Evolutionary conservation across 2,113 vertebrate genomes (phyloP).

Genomic region (Panthera leo): DNA sequence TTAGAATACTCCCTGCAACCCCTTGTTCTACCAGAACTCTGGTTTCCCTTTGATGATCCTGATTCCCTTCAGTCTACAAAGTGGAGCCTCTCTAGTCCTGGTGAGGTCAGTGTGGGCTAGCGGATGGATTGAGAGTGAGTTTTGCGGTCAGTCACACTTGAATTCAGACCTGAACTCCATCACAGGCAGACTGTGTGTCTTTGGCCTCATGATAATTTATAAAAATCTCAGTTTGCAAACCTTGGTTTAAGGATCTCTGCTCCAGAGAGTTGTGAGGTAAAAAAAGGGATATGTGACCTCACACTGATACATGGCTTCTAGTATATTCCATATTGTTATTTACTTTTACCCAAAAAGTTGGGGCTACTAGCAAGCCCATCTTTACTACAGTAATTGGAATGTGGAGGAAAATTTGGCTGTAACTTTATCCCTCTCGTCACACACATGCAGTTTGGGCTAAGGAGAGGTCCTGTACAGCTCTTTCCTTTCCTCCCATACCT

Average conservation of each 20-base stretch:
- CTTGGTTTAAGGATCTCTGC: not conserved
- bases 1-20: not conserved
- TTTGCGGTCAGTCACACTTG: not conserved
- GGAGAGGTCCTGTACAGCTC: not conserved
- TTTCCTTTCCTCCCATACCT: not conserved
- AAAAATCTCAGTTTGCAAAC: not conserved
- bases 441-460: not conserved
- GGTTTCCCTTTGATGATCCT: not conserved
- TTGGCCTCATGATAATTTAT: not conserved
- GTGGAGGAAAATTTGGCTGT: not conserved
- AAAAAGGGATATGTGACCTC: not conserved
- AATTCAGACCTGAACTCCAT: not conserved
- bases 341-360: conserved; percentile 15
- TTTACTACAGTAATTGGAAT: not conserved
- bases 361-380: not conserved
- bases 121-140: not conserved
- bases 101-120: not conserved
- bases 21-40: not conserved
- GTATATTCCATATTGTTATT: not conserved
- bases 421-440: not conserved
- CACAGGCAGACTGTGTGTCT: not conserved
- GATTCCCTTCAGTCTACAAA: not conserved
- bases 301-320: not conserved
- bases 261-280: not conserved
- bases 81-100: not conserved